Evolutionary conservation across 2,888 invertebrate genomes (phyloP).

Genomic region (Synergus itoensis): DNA sequence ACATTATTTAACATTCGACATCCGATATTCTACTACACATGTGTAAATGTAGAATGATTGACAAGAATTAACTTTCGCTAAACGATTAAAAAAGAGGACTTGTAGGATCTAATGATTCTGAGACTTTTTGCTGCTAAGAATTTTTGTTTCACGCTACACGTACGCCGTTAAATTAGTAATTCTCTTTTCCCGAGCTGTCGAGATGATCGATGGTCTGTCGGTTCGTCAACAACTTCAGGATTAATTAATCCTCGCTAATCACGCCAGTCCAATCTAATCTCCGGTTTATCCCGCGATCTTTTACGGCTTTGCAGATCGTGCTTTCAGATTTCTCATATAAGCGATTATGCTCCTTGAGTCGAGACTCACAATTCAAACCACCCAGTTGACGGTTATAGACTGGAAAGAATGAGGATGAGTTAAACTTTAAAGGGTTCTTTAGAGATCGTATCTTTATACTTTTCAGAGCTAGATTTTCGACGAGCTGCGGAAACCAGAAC

Average conservation of each 20-base stretch:
- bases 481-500: conserved; percentile 50
- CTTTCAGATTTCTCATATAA: conserved; percentile 11
- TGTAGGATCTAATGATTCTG: conserved; percentile 18
- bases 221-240: conserved; percentile 33
- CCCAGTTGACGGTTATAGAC: conserved; percentile 30
- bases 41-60: background rate
- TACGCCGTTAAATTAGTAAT: conserved; percentile 9
- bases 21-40: background rate
- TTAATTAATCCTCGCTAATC: conserved; percentile 42
- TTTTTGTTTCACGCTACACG: conserved; percentile 29
- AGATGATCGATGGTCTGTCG: conserved; percentile 27
- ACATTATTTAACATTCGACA: background rate
- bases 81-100: conserved; percentile 14
- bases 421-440: conserved; percentile 1
- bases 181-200: conserved; percentile 22
- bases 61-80: conserved; percentile 7
- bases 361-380: conserved; percentile 2
- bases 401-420: background rate
- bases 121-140: background rate
- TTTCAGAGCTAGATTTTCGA: conserved; percentile 48
- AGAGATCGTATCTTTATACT: conserved; percentile 53
- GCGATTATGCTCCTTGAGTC: conserved; percentile 18
- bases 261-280: conserved; percentile 32
- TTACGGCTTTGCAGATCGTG: conserved; percentile 5
- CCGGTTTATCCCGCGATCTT: conserved; percentile 27